Percentiles rank a stretch among this genome's conserved stretches.
Conservation (phyloP, 2,113 vertebrate genomes). For the Chaetodon auriga region DNA sequence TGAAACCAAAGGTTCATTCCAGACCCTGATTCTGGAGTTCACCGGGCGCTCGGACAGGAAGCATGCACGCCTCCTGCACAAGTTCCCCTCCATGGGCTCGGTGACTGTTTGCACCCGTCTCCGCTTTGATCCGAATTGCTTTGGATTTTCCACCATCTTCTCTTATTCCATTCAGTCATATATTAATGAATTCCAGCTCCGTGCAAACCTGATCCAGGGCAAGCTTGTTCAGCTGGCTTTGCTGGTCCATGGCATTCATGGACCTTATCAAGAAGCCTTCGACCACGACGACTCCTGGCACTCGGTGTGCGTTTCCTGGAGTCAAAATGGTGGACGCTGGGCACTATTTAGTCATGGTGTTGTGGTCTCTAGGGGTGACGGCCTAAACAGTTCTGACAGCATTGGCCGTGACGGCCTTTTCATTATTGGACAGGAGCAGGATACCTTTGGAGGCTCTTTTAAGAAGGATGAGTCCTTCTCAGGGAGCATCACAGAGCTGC, state of each 20-base stretch:
- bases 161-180: slow-evolving; percentile 80
- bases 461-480: slow-evolving; percentile 79
- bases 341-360: slow-evolving; percentile 68
- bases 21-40: slow-evolving; percentile 78
- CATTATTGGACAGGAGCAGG: slow-evolving; percentile 81
- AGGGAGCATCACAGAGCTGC: slow-evolving; percentile 82
- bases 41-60: slow-evolving; percentile 62
- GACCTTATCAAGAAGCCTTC: slow-evolving; percentile 70
- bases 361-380: slow-evolving; percentile 36
- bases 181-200: slow-evolving; percentile 84
- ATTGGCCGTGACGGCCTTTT: slow-evolving; percentile 75
- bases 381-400: slow-evolving; percentile 50
- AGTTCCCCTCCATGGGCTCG: slow-evolving; percentile 75
- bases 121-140: slow-evolving; percentile 68
- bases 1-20: slow-evolving; percentile 61
- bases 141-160: slow-evolving; percentile 81
- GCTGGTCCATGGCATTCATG: slow-evolving; percentile 76
- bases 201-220: slow-evolving; percentile 63
- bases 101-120: slow-evolving; percentile 80
- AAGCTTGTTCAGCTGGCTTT: slow-evolving; percentile 76
- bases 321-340: slow-evolving; percentile 74
- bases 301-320: slow-evolving; percentile 80
- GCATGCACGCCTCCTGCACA: slow-evolving; percentile 72
- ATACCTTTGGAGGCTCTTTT: slow-evolving; percentile 73
- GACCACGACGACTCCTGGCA: slow-evolving; percentile 81